These are phyloP conservation scores for Platichthys stellatus DNA, from an alignment of 2,113 vertebrate genomes.

Conservation along the genomic window DNA sequence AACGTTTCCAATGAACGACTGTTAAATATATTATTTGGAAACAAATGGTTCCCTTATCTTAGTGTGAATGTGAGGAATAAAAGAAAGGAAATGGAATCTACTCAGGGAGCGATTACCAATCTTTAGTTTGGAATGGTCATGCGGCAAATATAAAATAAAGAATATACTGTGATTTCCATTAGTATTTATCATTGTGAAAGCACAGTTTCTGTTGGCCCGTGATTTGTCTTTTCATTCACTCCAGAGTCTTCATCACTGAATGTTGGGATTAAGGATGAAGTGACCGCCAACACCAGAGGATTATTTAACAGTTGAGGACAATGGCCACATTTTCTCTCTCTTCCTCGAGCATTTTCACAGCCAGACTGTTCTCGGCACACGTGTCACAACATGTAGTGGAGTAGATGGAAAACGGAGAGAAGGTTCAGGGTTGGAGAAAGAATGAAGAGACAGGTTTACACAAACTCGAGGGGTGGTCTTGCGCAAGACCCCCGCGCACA, in stretches of 20 bases:
- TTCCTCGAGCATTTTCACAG: not conserved
- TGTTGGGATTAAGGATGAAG: not conserved
- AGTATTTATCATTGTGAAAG: not conserved
- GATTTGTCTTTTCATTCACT: not conserved
- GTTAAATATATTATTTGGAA: conserved; percentile 4
- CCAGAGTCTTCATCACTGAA: conserved; percentile 8
- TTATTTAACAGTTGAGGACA: conserved; percentile 12
- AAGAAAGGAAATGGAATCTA: conserved; percentile 22
- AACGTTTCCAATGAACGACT: not conserved
- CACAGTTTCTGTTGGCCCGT: not conserved
- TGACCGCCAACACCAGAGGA: not conserved
- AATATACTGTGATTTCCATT: not conserved
- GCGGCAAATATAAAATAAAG: conserved; percentile 13
- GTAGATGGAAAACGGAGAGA: conserved; percentile 20
- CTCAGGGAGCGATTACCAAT: conserved; percentile 19
- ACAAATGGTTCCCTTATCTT: conserved; percentile 11
- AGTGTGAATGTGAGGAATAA: conserved; percentile 1
- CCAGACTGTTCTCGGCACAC: not conserved
- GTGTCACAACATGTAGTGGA: conserved; percentile 11
- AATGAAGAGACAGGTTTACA: conserved; percentile 55
- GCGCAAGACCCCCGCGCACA: conserved; percentile 27
- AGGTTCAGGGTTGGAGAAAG: conserved; percentile 15
- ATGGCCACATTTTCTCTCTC: not conserved
- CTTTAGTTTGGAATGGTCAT: conserved; percentile 36
- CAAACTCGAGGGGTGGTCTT: conserved; percentile 59